Evolutionary conservation across 2,113 vertebrate genomes (phyloP).

Genomic region (Callocephalon fimbriatum): DNA sequence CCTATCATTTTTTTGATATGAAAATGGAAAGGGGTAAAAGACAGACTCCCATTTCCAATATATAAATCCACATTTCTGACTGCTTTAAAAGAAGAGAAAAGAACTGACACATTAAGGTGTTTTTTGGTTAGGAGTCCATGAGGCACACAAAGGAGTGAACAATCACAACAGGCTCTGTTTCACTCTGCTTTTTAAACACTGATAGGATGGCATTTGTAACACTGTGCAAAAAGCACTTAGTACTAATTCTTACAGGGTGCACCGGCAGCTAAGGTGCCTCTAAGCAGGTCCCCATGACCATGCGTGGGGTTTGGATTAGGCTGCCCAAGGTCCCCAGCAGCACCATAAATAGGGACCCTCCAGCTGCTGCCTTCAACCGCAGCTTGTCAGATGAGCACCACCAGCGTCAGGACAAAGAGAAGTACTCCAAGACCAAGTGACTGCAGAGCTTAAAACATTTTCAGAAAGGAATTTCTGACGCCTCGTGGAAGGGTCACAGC

Average conservation of each 20-base stretch:
- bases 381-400: background rate
- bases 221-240: background rate
- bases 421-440: rapidly evolving
- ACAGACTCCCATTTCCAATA: background rate
- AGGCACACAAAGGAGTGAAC: background rate
- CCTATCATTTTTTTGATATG: background rate
- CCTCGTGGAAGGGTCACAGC: background rate
- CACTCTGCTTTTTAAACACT: background rate
- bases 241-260: background rate
- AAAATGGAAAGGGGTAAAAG: background rate
- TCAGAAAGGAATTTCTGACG: background rate
- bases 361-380: rapidly evolving
- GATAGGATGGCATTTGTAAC: background rate
- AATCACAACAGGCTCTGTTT: background rate
- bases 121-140: background rate
- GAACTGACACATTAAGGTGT: background rate
- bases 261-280: background rate
- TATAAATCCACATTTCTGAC: background rate
- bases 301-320: background rate
- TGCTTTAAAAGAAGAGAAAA: background rate
- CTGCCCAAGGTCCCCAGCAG: rapidly evolving
- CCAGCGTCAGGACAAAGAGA: background rate
- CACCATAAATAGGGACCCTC: rapidly evolving
- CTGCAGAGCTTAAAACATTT: background rate
- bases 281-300: background rate